Base-by-base conservation (phyloP, 2,797 vertebrate genomes). In the Sylvilagus floridanus region DNA sequence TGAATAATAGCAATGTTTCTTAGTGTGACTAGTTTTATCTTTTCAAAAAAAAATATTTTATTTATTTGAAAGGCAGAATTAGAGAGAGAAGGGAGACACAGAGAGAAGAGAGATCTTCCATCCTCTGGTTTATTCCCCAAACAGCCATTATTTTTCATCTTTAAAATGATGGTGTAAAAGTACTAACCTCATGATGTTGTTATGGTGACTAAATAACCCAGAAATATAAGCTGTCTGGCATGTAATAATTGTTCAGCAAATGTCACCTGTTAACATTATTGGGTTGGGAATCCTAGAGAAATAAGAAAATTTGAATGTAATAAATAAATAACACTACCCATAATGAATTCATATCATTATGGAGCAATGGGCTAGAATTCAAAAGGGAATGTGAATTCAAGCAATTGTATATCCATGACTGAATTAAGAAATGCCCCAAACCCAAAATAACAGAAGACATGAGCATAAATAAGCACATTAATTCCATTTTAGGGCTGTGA, bases 381-480 rank as follows among this genome's bases (percentile, higher is more conserved):
- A 92, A 89, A 77, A 90, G 57, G 42, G 52, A 92, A 84, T 87
- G n/a, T 42, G 52, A 88, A 96, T 84, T 91, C 54, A 28, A 95
- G 90, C 90, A 97, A 90, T 63, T 77, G 28, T 75, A 90, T 60
- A 92, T 60, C 93, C 94, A 87, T 96, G 95, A 96, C 92, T 19
- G 72, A 96, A 96, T 89, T 96, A 95, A 95, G 92, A 96, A 96
- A 89, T 93, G 73, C 79, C 81, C 79, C 78, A 94, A 84, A 92
- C 96, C 65, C 60, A 92, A 90, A 86, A 76, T 95, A 97, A 90
- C 47, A 79, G 7, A 86, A 95, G 89, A 94, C 81, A 95, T 82
- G 66, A 95, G 88, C 93, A 96, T 73, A 94, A 95, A 97, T 95
- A 96, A 69, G 91, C 86, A 92, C 82, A 73, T 96, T 95, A 96